phyloP scores from a whole-genome alignment of 2,888 invertebrate species.

The Suillia variegata region DNA sequence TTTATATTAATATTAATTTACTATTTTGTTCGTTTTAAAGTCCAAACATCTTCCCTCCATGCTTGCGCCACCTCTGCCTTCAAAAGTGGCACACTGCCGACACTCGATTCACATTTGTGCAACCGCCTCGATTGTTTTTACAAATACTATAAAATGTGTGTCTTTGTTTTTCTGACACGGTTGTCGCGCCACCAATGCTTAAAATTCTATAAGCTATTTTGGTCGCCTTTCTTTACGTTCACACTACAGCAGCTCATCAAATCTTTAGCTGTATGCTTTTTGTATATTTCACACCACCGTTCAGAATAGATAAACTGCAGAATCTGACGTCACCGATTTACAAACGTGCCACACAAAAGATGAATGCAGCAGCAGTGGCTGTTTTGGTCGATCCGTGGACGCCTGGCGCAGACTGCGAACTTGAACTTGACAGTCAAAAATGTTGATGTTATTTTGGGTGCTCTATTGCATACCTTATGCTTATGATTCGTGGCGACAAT shows the following conservation, averaged over 20 bases:
- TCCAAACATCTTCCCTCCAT: too few species aligned
- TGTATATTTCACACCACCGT: too few species aligned
- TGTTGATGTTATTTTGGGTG: slow-evolving; percentile 5
- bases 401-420: slow-evolving; percentile 42
- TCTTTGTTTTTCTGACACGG: neutral
- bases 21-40: too few species aligned
- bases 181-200: neutral
- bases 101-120: too few species aligned
- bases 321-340: neutral
- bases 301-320: neutral
- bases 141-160: neutral
- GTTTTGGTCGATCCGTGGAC: too few species aligned
- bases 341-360: neutral
- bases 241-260: neutral
- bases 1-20: too few species aligned
- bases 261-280: too few species aligned
- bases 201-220: neutral
- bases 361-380: too few species aligned
- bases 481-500: slow-evolving; percentile 10
- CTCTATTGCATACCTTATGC: neutral
- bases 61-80: too few species aligned
- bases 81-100: too few species aligned
- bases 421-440: slow-evolving; percentile 52
- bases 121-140: too few species aligned
- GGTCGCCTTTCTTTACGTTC: too few species aligned